Percentiles rank a stretch among this genome's conserved stretches.
These are phyloP conservation scores for Habropoda laboriosa DNA, from an alignment of 1,140 invertebrate genomes.

Conservation along the genomic window DNA sequence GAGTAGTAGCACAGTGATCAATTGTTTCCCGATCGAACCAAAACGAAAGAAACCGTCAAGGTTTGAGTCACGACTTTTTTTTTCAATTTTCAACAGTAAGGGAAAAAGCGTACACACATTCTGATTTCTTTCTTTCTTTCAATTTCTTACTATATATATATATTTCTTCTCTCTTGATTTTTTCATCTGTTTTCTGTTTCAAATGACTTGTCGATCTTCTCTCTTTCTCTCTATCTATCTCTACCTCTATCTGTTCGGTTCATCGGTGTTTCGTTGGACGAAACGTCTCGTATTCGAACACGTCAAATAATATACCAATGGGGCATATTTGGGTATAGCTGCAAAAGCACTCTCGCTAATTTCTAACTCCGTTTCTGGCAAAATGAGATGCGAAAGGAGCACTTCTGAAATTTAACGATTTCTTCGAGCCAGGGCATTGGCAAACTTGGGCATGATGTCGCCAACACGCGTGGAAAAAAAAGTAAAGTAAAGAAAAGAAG, in stretches of 20 bases:
- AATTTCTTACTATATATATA: no score
- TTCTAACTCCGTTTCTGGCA: conserved; percentile 72
- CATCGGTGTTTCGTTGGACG: not conserved
- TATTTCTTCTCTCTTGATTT: not conserved
- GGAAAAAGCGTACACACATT: not conserved
- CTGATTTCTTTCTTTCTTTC: not conserved
- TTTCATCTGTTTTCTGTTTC: not conserved
- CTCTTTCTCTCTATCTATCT: no score
- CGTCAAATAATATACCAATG: not conserved
- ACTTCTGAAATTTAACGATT: conserved; percentile 76
- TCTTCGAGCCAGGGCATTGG: conserved; percentile 91
- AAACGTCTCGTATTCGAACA: not conserved
- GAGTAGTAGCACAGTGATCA: not conserved
- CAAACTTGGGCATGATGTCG: conserved; percentile 84
- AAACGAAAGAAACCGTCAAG: no score
- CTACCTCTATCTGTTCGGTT: no score
- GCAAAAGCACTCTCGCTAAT: conserved; percentile 71
- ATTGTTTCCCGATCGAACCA: not conserved
- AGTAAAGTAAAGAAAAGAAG: no score
- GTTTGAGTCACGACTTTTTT: no score
- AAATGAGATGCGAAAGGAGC: conserved; percentile 78
- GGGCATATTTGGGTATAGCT: conserved; percentile 79
- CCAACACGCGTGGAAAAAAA: conserved; percentile 79
- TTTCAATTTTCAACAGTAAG: no score
- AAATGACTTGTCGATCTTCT: conserved; percentile 10